phyloP scores from a whole-genome alignment of 2,797 vertebrate species.

The Coluber constrictor region DNA sequence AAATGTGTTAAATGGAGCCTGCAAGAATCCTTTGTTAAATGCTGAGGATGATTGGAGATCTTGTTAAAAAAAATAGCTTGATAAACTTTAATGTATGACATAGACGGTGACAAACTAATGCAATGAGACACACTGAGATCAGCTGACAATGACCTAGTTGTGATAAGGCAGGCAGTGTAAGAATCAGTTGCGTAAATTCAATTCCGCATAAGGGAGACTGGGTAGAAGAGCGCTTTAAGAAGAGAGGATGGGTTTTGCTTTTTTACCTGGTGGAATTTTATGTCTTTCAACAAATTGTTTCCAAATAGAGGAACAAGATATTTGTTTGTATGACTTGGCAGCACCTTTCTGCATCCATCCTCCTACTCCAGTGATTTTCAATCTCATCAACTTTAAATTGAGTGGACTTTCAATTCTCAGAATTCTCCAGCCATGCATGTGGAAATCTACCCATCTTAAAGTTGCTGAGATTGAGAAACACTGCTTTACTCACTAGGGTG shows the following conservation, averaged over 20 bases:
- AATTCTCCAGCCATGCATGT: background rate
- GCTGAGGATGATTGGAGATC: background rate
- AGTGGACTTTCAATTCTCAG: background rate
- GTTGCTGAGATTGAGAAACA: background rate
- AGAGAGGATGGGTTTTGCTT: background rate
- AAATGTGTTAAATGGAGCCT: background rate
- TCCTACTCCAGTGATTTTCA: background rate
- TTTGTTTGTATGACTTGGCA: background rate
- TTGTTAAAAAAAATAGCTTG: background rate
- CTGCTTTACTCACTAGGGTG: background rate
- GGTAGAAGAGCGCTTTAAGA: background rate
- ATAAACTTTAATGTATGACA: background rate
- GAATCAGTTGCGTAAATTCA: background rate
- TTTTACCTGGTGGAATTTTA: background rate
- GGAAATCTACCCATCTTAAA: background rate
- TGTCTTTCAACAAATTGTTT: background rate
- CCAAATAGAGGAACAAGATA: background rate
- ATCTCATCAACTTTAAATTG: background rate
- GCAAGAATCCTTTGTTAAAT: background rate
- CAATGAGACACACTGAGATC: background rate
- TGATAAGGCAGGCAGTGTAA: background rate
- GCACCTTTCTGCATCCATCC: background rate
- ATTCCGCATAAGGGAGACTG: background rate
- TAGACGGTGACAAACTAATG: background rate
- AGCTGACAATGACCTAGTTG: background rate